A percentile compares a stretch with the other conserved stretches of the same genome.
These are phyloP conservation scores for Trematocara macrostoma DNA, from an alignment of 2,113 vertebrate genomes.

Conservation along the genomic window DNA sequence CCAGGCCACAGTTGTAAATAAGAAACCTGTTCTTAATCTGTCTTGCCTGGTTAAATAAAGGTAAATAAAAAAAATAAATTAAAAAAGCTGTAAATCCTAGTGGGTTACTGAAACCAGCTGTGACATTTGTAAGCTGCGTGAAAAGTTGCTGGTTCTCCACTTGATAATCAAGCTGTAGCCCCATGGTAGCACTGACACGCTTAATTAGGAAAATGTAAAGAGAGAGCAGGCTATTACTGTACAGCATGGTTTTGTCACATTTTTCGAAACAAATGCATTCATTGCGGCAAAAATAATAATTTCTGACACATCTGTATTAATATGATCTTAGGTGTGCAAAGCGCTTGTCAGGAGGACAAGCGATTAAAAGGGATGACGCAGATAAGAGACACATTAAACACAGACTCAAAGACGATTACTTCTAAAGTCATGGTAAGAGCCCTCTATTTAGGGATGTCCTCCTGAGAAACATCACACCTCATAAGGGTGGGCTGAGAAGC, in stretches of 20 bases:
- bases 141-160: neutral
- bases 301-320: neutral
- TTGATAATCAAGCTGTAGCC: neutral
- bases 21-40: too few relatives aligned
- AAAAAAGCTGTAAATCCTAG: neutral
- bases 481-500: neutral
- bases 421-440: neutral
- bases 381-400: neutral
- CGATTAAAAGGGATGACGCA: neutral
- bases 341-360: neutral
- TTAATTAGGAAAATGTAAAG: conserved; percentile 1
- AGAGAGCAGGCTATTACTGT: neutral
- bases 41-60: too few relatives aligned
- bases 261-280: neutral
- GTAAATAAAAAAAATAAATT: too few relatives aligned
- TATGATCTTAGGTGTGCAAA: neutral
- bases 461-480: neutral
- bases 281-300: neutral
- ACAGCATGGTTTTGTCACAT: neutral
- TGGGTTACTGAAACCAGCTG: neutral
- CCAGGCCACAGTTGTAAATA: too few relatives aligned
- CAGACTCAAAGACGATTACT: neutral
- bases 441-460: neutral
- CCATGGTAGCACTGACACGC: conserved; percentile 1
- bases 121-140: neutral